These are phyloP conservation scores for Chloebia gouldiae DNA, from an alignment of 2,113 vertebrate species.

Conservation along the genomic window DNA sequence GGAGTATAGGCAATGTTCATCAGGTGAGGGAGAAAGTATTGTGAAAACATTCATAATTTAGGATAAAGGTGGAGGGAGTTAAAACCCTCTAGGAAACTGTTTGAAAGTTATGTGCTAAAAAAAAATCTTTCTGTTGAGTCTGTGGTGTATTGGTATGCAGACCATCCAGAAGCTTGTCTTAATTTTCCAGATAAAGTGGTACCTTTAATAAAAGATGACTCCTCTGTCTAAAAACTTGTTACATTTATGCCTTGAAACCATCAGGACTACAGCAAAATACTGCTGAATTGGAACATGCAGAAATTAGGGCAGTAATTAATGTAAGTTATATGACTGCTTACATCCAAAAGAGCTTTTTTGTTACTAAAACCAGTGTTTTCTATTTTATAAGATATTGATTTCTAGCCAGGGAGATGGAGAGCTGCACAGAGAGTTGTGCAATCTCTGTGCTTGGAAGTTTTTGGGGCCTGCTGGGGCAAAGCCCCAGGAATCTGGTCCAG, in stretches of 20 bases:
- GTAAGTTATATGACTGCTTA: neutral
- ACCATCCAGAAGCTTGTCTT: neutral
- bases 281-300: neutral
- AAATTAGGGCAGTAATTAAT: slow-evolving; percentile 3
- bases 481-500: neutral
- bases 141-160: neutral
- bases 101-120: neutral
- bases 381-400: slow-evolving; percentile 1
- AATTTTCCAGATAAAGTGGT: slow-evolving; percentile 1
- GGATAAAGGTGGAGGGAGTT: neutral
- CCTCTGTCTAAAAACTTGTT: neutral
- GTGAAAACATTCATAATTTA: neutral
- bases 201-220: neutral
- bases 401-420: neutral
- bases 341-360: slow-evolving; percentile 18
- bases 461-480: neutral
- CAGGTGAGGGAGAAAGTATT: neutral
- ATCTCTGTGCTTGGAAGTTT: neutral
- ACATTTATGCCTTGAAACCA: neutral
- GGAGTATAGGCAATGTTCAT: neutral
- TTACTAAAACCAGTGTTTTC: neutral
- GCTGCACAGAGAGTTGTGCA: neutral
- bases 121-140: neutral
- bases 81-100: neutral
- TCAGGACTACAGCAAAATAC: neutral